A percentile compares a stretch with the other conserved stretches of the same genome.
Conservation (phyloP, 2,113 vertebrate species). For the Lamprotornis superbus region DNA sequence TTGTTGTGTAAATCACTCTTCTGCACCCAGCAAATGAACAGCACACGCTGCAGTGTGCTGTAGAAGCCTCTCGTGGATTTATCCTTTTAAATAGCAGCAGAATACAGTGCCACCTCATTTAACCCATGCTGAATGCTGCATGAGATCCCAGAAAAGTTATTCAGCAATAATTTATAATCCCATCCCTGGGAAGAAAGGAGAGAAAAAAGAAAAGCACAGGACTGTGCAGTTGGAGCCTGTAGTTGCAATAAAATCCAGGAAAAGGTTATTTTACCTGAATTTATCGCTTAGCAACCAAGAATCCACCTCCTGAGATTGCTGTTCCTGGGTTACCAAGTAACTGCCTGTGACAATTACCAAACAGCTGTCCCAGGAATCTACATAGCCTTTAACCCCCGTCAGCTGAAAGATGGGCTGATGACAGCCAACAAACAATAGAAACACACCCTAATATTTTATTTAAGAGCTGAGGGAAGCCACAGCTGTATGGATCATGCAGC, state of each 20-base stretch:
- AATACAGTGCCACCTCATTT: background rate
- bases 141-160: constrained; percentile 13
- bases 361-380: constrained; percentile 71
- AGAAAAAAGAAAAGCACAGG: background rate
- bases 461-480: constrained; percentile 66
- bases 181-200: background rate
- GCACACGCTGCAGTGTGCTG: background rate
- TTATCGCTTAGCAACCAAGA: constrained; percentile 74
- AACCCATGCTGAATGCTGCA: background rate
- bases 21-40: background rate
- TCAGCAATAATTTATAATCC: constrained; percentile 14
- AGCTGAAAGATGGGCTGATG: constrained; percentile 59
- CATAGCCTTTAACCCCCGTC: constrained; percentile 67
- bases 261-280: constrained; percentile 71
- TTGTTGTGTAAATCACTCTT: background rate
- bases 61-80: background rate
- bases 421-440: constrained; percentile 69
- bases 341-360: constrained; percentile 71
- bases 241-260: constrained; percentile 38
- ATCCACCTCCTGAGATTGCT: constrained; percentile 55
- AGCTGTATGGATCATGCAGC: constrained; percentile 49
- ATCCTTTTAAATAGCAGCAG: background rate
- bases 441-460: constrained; percentile 73
- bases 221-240: background rate
- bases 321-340: constrained; percentile 68